These are phyloP conservation scores for Chanos chanos DNA, from an alignment of 2,797 vertebrate species.

Conservation along the genomic window DNA sequence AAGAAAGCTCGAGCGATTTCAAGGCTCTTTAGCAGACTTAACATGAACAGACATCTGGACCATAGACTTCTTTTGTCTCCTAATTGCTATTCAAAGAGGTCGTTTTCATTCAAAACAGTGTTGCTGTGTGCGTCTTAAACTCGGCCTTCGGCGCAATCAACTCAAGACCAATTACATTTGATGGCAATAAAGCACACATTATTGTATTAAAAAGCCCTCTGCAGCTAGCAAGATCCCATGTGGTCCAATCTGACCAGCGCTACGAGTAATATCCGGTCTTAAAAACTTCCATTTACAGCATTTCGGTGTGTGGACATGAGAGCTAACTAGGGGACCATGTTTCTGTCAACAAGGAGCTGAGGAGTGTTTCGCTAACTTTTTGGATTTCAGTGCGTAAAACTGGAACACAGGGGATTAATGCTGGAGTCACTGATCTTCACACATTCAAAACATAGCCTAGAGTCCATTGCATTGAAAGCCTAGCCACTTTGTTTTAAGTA, in stretches of 20 bases:
- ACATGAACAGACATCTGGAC: conserved; percentile 57
- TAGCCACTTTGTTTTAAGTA: too few species aligned
- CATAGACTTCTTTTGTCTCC: conserved; percentile 54
- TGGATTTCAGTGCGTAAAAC: too few species aligned
- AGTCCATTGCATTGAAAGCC: too few species aligned
- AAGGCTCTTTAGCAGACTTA: conserved; percentile 54
- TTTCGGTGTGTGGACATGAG: conserved; percentile 52
- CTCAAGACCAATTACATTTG: conserved; percentile 62
- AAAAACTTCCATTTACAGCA: conserved; percentile 59
- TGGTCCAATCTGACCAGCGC: conserved; percentile 57
- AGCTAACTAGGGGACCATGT: conserved; percentile 42
- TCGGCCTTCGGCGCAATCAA: conserved; percentile 61
- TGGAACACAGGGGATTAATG: too few species aligned
- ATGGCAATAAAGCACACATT: conserved; percentile 61
- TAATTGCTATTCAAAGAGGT: conserved; percentile 65
- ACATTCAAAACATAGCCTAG: too few species aligned
- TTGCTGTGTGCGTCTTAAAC: conserved; percentile 70
- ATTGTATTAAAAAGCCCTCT: conserved; percentile 51
- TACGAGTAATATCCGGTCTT: conserved; percentile 53
- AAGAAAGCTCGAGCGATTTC: conserved; percentile 48
- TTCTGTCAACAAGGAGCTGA: too few species aligned
- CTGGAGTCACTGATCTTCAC: too few species aligned
- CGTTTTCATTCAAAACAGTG: conserved; percentile 65
- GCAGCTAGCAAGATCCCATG: conserved; percentile 44
- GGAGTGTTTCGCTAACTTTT: too few species aligned